phyloP scores from a whole-genome alignment of 2,888 invertebrate species.

The Netelia inedita region DNA sequence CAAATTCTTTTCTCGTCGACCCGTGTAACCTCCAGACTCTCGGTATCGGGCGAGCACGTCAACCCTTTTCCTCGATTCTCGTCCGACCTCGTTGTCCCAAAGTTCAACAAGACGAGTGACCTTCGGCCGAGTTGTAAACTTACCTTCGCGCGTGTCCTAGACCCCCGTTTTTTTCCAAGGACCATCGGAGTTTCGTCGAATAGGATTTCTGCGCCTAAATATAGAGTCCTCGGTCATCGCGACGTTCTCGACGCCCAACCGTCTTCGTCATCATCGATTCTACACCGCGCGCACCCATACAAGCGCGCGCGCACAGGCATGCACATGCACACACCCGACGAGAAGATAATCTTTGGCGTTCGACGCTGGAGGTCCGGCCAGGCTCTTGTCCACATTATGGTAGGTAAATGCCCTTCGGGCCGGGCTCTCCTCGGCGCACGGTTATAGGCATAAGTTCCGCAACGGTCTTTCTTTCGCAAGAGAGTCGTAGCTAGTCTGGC shows the following conservation, averaged over 20 bases:
- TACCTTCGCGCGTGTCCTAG: neutral
- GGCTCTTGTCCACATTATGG: slow-evolving; percentile 41
- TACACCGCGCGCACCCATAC: neutral
- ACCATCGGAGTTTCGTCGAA: slow-evolving; percentile 9
- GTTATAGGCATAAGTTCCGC: slow-evolving; percentile 9
- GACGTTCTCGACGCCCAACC: neutral
- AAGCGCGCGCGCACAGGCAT: neutral
- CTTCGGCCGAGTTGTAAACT: slow-evolving; percentile 7
- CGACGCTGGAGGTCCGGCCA: slow-evolving; percentile 34
- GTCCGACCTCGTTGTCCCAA: neutral
- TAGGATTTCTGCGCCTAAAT: slow-evolving; percentile 8
- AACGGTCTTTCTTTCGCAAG: slow-evolving; percentile 27
- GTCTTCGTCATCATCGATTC: slow-evolving; percentile 13
- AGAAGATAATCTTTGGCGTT: slow-evolving; percentile 39
- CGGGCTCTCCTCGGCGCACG: neutral
- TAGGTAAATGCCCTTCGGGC: slow-evolving; percentile 35
- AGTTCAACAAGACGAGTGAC: slow-evolving; percentile 22
- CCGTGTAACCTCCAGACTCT: neutral
- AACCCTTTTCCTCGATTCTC: neutral
- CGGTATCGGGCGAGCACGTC: neutral
- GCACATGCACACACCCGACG: neutral
- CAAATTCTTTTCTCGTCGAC: neutral
- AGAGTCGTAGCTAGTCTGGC: slow-evolving; percentile 31
- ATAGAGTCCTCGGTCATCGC: slow-evolving; percentile 1
- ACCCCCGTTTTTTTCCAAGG: neutral